These are phyloP conservation scores for Synergus gifuensis DNA, from an alignment of 2,888 invertebrate species.

Conservation along the genomic window DNA sequence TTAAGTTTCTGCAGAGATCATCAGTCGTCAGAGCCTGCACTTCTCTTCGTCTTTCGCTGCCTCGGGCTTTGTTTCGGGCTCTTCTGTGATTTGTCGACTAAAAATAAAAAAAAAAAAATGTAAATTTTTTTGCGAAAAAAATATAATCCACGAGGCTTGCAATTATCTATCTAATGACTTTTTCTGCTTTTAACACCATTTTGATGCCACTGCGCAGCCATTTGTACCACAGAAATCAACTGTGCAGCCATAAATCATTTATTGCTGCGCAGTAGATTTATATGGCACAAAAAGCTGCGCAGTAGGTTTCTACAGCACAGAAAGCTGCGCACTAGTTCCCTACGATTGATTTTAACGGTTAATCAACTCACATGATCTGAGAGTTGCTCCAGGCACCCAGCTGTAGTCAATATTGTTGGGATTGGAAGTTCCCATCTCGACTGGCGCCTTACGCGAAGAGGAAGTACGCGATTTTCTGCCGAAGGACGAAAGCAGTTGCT, in stretches of 20 bases:
- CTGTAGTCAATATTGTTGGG: slow-evolving; percentile 97
- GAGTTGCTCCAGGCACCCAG: slow-evolving; percentile 96
- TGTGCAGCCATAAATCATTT: slow-evolving; percentile 20
- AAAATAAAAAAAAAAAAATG: slow-evolving; percentile 64
- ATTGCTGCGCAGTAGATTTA: neutral
- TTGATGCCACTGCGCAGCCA: neutral
- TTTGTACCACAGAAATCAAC: neutral
- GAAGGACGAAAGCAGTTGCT: slow-evolving; percentile 91
- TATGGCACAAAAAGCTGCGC: neutral
- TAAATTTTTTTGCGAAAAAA: slow-evolving; percentile 11
- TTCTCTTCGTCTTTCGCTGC: slow-evolving; percentile 87
- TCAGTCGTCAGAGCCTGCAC: slow-evolving; percentile 85
- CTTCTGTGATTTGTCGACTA: slow-evolving; percentile 85
- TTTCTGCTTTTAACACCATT: neutral
- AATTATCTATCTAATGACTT: too few species aligned
- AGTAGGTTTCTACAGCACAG: neutral
- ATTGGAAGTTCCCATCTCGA: slow-evolving; percentile 95
- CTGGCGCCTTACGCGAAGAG: slow-evolving; percentile 81
- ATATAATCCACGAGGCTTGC: too few species aligned
- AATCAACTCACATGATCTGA: slow-evolving; percentile 87
- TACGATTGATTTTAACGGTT: too few species aligned
- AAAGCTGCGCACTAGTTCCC: neutral
- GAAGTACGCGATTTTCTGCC: slow-evolving; percentile 85
- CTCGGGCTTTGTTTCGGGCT: slow-evolving; percentile 86
- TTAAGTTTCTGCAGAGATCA: slow-evolving; percentile 20